Percentiles rank a stretch among this genome's conserved stretches.
Conservation (phyloP, 2,113 vertebrate genomes). For the Rhabdomys dilectus region DNA sequence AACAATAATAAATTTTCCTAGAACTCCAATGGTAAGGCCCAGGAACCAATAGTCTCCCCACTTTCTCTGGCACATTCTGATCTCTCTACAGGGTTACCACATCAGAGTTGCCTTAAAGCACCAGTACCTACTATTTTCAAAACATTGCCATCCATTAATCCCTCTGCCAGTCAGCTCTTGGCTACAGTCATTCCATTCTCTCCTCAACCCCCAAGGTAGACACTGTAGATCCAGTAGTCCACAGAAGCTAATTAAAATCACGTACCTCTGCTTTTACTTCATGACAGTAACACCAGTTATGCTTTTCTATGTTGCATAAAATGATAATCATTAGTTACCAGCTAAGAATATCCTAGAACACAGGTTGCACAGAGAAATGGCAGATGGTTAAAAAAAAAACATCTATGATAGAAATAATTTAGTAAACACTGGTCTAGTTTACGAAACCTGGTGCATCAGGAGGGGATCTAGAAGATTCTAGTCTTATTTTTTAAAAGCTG, state of each 20-base stretch:
- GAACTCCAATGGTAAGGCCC: background rate
- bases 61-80: background rate
- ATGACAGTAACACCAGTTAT: background rate
- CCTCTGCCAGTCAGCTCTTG: background rate
- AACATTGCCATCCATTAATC: constrained; percentile 8
- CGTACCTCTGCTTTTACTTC: constrained; percentile 53
- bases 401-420: background rate
- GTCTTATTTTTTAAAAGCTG: background rate
- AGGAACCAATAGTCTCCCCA: background rate
- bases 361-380: background rate
- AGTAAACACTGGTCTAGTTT: constrained; percentile 8
- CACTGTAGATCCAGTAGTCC: constrained; percentile 4
- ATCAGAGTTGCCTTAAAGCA: constrained; percentile 50
- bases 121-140: constrained; percentile 22
- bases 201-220: background rate
- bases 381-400: constrained; percentile 28
- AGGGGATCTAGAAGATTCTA: constrained; percentile 32
- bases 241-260: constrained; percentile 55
- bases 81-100: background rate
- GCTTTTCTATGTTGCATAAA: constrained; percentile 41
- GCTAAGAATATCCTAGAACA: constrained; percentile 53
- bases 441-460: constrained; percentile 9
- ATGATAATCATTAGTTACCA: constrained; percentile 47
- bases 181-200: constrained; percentile 1
- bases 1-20: background rate